A percentile compares a stretch with the other conserved stretches of the same genome.
phyloP scores from a whole-genome alignment of 2,113 vertebrate species.

The Hyaena hyaena region DNA sequence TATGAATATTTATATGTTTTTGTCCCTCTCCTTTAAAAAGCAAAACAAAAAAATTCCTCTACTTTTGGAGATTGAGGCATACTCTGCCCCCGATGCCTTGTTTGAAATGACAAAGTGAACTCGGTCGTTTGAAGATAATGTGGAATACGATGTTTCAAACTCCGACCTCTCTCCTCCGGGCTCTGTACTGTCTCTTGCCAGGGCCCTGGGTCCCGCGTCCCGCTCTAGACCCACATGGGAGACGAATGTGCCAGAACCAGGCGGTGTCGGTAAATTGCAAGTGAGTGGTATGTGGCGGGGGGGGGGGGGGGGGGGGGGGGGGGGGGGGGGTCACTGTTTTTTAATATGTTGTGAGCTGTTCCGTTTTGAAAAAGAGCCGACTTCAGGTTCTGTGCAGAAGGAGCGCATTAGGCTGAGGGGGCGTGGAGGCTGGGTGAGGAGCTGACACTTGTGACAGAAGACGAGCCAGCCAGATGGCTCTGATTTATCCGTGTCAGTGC shows the following conservation, averaged over 20 bases:
- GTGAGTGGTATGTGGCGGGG: not conserved
- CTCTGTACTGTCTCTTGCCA: not conserved
- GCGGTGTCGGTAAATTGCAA: not conserved
- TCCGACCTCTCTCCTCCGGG: not conserved
- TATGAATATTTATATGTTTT: not conserved
- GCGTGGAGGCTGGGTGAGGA: not conserved
- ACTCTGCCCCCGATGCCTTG: not conserved
- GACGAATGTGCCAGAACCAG: not conserved
- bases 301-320: not conserved
- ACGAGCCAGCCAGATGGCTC: slow-evolving; percentile 62
- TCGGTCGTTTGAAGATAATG: not conserved
- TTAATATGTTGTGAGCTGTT: slow-evolving; percentile 15
- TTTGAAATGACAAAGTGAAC: slow-evolving; percentile 7
- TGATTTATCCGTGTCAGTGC: not conserved
- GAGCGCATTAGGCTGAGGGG: not conserved
- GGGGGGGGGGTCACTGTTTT: not conserved
- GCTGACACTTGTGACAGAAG: slow-evolving; percentile 50
- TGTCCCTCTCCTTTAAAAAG: not conserved
- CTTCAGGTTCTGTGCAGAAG: not conserved
- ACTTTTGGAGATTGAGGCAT: not conserved
- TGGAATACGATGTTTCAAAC: not conserved
- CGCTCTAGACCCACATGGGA: not conserved
- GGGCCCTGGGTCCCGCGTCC: not conserved
- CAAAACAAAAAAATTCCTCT: not conserved
- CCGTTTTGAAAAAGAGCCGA: not conserved